Evolutionary conservation across 2,113 vertebrate species (phyloP).

Genomic region (Porphyrio hochstetteri): DNA sequence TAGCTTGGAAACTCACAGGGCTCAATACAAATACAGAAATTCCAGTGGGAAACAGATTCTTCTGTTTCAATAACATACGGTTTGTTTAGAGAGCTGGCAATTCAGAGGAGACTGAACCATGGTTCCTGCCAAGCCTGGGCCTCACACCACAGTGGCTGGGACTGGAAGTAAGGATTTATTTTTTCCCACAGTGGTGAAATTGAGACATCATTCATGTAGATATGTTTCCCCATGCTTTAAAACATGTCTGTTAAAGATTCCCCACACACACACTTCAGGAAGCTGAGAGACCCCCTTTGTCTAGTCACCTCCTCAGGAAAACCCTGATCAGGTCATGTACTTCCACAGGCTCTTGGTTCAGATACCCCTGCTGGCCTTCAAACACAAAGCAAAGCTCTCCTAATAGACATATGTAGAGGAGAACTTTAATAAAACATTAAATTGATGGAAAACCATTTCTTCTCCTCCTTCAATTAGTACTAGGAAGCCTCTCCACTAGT

Average conservation of each 20-base stretch:
- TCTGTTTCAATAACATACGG: not conserved
- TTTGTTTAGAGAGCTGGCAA: slow-evolving; percentile 37
- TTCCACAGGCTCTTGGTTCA: not conserved
- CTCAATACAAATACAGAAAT: not conserved
- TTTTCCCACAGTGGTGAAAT: slow-evolving; percentile 21
- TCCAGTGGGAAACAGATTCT: slow-evolving; percentile 1
- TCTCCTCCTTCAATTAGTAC: not conserved
- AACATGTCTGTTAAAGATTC: not conserved
- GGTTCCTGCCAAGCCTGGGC: not conserved
- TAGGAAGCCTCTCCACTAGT: not conserved
- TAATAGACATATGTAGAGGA: not conserved
- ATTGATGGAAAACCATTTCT: not conserved
- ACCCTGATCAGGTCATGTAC: not conserved
- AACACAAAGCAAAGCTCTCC: not conserved
- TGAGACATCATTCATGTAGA: not conserved
- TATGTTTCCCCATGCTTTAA: not conserved
- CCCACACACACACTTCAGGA: not conserved
- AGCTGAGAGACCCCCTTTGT: not conserved
- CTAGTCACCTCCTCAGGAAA: not conserved
- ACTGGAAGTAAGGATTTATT: not conserved
- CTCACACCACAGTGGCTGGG: not conserved
- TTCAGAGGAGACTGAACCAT: slow-evolving; percentile 15
- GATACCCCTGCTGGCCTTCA: not conserved
- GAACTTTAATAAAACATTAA: not conserved
- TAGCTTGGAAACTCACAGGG: not conserved